Conservation (phyloP, 2,797 vertebrate genomes). For the Macropus fuliginosus region DNA sequence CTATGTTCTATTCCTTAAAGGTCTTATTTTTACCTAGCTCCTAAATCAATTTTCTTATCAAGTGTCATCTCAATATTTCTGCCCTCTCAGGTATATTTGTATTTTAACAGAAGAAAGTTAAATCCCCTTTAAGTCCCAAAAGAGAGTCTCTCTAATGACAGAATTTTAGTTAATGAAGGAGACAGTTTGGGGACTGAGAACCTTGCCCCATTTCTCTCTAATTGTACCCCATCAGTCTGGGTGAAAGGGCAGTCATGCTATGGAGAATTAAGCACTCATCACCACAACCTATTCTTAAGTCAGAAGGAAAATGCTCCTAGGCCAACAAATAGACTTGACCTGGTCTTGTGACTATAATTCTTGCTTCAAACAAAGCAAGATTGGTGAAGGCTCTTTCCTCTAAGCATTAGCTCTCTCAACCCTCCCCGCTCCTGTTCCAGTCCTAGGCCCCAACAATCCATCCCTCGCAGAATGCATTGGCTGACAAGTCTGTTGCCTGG, state of each 20-base stretch:
- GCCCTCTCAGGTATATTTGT: not conserved
- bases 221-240: not conserved
- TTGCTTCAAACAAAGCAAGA: not conserved
- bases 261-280: not conserved
- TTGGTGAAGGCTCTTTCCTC: not conserved
- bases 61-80: not conserved
- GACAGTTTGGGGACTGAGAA: not conserved
- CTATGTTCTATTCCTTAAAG: not conserved
- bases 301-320: not conserved
- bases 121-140: not conserved
- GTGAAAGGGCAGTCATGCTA: not conserved
- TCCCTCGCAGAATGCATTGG: not conserved
- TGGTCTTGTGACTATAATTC: not conserved
- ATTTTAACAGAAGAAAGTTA: not conserved
- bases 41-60: not conserved
- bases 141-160: not conserved
- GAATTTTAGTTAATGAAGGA: not conserved
- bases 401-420: not conserved
- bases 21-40: not conserved
- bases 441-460: not conserved
- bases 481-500: constrained; percentile 20
- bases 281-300: not conserved
- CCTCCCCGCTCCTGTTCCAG: not conserved
- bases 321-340: not conserved
- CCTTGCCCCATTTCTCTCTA: not conserved